Evolutionary conservation across 2,797 vertebrate species (phyloP).

Genomic region (Pelochelys cantorii): DNA sequence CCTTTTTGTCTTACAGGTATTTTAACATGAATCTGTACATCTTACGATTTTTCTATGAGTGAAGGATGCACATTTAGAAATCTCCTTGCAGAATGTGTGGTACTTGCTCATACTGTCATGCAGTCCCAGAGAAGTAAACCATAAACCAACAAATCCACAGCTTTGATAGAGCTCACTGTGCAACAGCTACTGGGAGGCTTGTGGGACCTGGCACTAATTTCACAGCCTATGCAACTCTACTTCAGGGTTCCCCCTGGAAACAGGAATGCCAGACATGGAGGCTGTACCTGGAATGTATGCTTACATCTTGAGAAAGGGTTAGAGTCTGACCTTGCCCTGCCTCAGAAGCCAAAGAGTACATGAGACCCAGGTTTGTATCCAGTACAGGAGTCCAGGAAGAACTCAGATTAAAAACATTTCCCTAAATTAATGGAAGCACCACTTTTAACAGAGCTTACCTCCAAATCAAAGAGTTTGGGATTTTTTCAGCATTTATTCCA

Average conservation of each 20-base stretch:
- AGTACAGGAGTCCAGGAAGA: not conserved
- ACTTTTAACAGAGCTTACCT: not conserved
- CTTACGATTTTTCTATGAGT: not conserved
- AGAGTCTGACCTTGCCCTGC: not conserved
- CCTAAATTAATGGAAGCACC: not conserved
- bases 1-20: not conserved
- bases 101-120: not conserved
- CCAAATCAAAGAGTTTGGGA: not conserved
- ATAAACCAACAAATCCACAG: not conserved
- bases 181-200: not conserved
- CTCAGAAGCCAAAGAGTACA: not conserved
- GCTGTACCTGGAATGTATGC: not conserved
- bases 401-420: not conserved
- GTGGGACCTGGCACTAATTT: not conserved
- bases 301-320: not conserved
- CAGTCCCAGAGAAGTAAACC: not conserved
- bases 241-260: not conserved
- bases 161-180: not conserved
- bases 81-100: not conserved
- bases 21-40: not conserved
- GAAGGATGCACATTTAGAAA: not conserved
- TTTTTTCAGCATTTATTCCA: conserved; percentile 18
- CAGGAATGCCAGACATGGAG: not conserved
- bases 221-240: not conserved
- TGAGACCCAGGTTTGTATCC: not conserved